These are phyloP conservation scores for Synodontis membranacea DNA, from an alignment of 2,113 vertebrate genomes.

Conservation along the genomic window DNA sequence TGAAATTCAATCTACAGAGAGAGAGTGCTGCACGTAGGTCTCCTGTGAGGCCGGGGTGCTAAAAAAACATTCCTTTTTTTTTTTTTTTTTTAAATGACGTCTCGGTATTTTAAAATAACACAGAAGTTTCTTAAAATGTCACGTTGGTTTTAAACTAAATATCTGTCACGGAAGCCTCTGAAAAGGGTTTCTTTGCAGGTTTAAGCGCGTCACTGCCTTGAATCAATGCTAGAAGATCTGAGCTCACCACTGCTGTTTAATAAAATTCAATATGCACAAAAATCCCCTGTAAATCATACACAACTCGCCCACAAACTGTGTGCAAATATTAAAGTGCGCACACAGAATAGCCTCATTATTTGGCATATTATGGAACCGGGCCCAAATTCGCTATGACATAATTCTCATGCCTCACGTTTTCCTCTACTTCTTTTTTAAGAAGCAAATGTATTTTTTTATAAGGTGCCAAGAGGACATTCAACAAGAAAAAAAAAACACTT, in stretches of 20 bases:
- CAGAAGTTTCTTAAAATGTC: not conserved
- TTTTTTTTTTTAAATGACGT: not conserved
- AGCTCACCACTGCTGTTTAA: not conserved
- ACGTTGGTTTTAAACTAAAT: not conserved
- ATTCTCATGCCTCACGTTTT: not conserved
- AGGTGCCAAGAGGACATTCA: not conserved
- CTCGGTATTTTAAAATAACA: not conserved
- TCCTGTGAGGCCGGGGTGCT: no score
- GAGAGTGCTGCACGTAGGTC: no score
- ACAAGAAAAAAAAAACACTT: no score
- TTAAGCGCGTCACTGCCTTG: not conserved
- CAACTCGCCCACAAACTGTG: not conserved
- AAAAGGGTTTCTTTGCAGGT: not conserved
- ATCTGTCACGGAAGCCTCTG: not conserved
- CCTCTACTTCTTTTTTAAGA: not conserved
- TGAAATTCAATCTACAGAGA: not conserved
- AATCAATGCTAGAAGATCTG: not conserved
- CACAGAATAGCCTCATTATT: not conserved
- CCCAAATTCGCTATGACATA: slow-evolving; percentile 1
- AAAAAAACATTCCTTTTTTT: no score
- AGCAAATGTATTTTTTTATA: not conserved
- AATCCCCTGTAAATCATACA: not conserved
- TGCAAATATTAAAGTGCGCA: not conserved
- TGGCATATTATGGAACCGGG: not conserved
- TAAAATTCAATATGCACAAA: not conserved